A percentile compares a stretch with the other conserved stretches of the same genome.
phyloP scores from a whole-genome alignment of 2,113 vertebrate genomes.

The Diadophis punctatus region DNA sequence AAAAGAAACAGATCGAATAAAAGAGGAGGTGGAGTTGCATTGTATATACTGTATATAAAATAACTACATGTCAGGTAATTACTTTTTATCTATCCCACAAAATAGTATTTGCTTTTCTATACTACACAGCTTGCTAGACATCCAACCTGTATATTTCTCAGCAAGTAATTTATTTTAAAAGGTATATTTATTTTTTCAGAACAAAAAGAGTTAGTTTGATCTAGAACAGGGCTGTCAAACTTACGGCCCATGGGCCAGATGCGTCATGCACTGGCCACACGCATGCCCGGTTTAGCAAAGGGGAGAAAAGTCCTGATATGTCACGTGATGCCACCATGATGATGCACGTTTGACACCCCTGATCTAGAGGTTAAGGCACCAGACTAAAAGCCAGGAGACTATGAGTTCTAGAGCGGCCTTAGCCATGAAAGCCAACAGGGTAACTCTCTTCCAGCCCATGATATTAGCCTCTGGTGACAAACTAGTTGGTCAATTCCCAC shows the following conservation, averaged over 20 bases:
- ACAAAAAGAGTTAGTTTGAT: neutral
- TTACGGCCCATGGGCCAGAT: fast-evolving
- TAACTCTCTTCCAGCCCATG: neutral
- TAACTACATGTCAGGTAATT: neutral
- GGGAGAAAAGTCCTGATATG: no score
- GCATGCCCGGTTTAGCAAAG: no score
- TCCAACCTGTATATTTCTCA: neutral
- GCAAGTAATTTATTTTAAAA: neutral
- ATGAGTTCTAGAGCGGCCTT: neutral
- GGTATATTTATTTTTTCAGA: neutral
- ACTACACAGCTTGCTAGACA: neutral
- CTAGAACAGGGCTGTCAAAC: neutral
- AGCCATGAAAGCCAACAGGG: neutral
- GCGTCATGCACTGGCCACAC: no score
- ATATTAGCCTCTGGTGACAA: neutral
- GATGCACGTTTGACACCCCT: no score
- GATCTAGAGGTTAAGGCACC: neutral
- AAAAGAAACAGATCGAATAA: neutral
- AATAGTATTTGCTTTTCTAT: neutral
- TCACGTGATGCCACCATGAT: no score
- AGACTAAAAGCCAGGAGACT: neutral
- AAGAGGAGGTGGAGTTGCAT: neutral
- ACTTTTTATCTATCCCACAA: neutral
- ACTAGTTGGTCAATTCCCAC: neutral
- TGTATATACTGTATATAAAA: no score